Percentiles rank a stretch among this genome's conserved stretches.
Evolutionary conservation across 2,888 invertebrate species (phyloP).

Genomic region (Acanthosepion lycidas): DNA sequence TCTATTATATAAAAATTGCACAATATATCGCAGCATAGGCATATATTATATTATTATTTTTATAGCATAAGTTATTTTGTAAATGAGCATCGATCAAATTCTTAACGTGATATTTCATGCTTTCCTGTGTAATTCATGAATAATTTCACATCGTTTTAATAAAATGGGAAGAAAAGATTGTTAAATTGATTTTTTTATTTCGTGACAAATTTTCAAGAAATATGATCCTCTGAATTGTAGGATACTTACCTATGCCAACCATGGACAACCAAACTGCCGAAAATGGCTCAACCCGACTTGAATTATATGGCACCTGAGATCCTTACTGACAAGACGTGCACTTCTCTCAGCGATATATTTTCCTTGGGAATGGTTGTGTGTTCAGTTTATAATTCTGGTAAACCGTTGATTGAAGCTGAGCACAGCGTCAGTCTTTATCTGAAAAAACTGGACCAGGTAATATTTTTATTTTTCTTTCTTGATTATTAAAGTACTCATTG

Average conservation of each 20-base stretch:
- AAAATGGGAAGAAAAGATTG: too few species aligned
- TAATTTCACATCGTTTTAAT: too few species aligned
- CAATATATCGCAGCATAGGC: too few species aligned
- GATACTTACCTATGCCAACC: conserved; percentile 86
- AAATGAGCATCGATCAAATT: too few species aligned
- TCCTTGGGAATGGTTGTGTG: conserved; percentile 95
- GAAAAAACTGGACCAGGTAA: conserved; percentile 92
- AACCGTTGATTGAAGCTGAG: conserved; percentile 90
- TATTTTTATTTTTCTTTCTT: neutral
- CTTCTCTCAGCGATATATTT: conserved; percentile 95
- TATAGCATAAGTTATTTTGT: too few species aligned
- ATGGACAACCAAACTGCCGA: conserved; percentile 92
- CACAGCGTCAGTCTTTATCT: conserved; percentile 90
- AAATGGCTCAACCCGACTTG: conserved; percentile 94
- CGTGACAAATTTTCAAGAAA: neutral
- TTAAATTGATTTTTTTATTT: too few species aligned
- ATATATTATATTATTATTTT: too few species aligned
- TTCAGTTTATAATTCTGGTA: conserved; percentile 92
- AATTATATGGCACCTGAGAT: conserved; percentile 96
- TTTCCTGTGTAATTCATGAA: too few species aligned
- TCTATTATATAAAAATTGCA: too few species aligned
- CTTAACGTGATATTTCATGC: too few species aligned
- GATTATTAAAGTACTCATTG: neutral
- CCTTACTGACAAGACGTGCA: conserved; percentile 81
- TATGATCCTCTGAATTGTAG: conserved; percentile 77